These are phyloP conservation scores for Hippopotamus amphibius DNA, from an alignment of 2,113 vertebrate genomes.

Conservation along the genomic window DNA sequence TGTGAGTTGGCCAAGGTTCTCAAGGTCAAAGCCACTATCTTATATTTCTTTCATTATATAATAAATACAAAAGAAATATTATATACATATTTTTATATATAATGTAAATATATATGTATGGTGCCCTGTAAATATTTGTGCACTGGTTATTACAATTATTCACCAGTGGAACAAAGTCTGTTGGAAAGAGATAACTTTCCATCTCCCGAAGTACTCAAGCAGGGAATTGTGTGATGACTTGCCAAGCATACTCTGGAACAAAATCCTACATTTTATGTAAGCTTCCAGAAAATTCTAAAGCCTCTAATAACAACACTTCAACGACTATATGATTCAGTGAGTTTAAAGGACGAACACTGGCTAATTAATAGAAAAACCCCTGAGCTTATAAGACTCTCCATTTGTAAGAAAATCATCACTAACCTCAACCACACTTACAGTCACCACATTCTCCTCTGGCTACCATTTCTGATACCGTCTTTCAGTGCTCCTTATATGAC, in stretches of 20 bases:
- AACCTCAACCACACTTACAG: neutral
- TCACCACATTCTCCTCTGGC: neutral
- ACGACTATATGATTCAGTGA: neutral
- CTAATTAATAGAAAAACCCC: neutral
- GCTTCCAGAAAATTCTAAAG: neutral
- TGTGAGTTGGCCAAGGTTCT: neutral
- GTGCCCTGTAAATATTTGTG: neutral
- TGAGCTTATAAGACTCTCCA: neutral
- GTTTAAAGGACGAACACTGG: neutral
- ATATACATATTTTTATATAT: too few relatives aligned
- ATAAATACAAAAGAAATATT: neutral
- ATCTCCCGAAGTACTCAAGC: neutral
- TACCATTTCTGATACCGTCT: neutral
- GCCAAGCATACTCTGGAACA: neutral
- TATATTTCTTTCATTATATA: neutral
- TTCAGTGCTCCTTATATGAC: neutral
- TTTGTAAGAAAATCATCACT: neutral
- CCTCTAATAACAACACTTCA: neutral
- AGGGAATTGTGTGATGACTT: neutral
- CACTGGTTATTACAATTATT: neutral
- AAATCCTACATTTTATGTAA: neutral
- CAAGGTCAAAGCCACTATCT: neutral
- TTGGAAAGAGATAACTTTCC: neutral
- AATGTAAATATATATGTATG: neutral
- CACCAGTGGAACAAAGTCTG: conserved; percentile 7